phyloP scores from a whole-genome alignment of 2,113 vertebrate species.

The Herpetotheres cachinnans region DNA sequence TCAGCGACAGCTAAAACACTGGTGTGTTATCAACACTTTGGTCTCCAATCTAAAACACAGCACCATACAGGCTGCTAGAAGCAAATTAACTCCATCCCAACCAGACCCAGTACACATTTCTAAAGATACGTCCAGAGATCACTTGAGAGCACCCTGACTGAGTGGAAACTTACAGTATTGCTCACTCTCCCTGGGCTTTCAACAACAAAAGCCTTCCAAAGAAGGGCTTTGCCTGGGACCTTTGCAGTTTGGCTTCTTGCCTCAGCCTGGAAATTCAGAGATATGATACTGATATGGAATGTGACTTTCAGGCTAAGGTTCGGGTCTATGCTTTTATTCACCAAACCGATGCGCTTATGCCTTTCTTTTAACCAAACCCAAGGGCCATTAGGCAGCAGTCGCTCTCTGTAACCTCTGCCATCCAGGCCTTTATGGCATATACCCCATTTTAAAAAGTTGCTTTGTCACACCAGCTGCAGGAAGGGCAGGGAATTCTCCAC shows the following conservation, averaged over 20 bases:
- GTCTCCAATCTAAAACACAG: not conserved
- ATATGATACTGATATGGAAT: not conserved
- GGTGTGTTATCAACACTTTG: not conserved
- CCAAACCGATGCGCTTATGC: not conserved
- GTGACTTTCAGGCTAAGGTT: not conserved
- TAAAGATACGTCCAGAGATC: not conserved
- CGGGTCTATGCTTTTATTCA: not conserved
- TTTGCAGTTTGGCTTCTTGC: not conserved
- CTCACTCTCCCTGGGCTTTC: not conserved
- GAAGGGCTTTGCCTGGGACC: not conserved
- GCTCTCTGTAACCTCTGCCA: not conserved
- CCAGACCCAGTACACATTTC: not conserved
- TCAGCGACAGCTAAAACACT: not conserved
- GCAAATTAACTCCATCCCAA: not conserved
- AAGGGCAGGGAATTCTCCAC: not conserved
- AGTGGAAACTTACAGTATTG: not conserved
- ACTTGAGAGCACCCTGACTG: not conserved
- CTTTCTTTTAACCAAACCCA: not conserved
- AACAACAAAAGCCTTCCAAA: not conserved
- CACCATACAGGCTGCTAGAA: not conserved
- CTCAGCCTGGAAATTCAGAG: not conserved
- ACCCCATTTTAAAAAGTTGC: not conserved
- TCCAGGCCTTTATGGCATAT: not conserved
- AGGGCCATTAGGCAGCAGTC: not conserved
- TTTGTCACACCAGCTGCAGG: not conserved